Conservation (phyloP, 2,113 vertebrate species). For the Podarcis cretensis region DNA sequence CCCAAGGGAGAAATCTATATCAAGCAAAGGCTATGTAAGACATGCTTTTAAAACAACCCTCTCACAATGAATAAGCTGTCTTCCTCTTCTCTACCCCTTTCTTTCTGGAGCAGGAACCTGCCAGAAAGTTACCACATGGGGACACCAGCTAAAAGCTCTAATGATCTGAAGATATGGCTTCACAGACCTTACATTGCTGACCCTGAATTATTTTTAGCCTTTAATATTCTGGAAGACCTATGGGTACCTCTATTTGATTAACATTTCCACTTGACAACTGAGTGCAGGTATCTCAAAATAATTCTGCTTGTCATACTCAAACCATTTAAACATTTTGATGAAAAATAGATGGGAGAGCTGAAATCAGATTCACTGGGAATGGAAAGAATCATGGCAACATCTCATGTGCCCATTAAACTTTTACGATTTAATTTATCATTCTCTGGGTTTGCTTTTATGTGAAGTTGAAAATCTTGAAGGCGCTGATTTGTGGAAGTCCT, state of each 20-base stretch:
- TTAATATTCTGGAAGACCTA: conserved; percentile 29
- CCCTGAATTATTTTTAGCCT: background rate
- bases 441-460: conserved; percentile 48
- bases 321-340: conserved; percentile 57
- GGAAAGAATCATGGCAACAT: conserved; percentile 32
- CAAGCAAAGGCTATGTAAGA: background rate
- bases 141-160: background rate
- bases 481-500: conserved; percentile 59
- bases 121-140: background rate
- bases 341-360: conserved; percentile 50
- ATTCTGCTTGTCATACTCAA: conserved; percentile 59
- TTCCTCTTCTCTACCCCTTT: background rate
- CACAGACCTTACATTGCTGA: background rate
- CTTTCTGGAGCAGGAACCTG: background rate
- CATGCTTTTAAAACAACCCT: background rate
- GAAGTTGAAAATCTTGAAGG: conserved; percentile 44
- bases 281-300: conserved; percentile 50
- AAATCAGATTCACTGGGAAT: conserved; percentile 63
- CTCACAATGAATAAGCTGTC: conserved; percentile 18
- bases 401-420: conserved; percentile 56
- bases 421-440: conserved; percentile 63
- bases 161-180: background rate
- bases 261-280: conserved; percentile 57
- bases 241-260: conserved; percentile 53
- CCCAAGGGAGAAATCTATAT: conserved; percentile 12